Evolutionary conservation across 2,888 invertebrate species (phyloP).

Genomic region (Crossocerus cetratus): DNA sequence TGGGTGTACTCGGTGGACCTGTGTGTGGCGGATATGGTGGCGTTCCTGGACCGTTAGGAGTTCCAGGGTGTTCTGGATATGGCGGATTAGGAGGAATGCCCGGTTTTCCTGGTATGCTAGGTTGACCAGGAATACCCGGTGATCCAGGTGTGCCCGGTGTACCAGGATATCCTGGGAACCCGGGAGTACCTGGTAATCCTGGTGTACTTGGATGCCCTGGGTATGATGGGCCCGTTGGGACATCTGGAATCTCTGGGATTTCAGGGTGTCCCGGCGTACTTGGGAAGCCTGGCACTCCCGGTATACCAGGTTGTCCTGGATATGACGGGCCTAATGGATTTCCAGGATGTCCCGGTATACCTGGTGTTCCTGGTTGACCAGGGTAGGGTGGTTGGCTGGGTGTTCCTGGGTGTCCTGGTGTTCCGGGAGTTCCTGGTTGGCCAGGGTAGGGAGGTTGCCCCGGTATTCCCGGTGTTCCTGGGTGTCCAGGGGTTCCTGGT

Average conservation of each 20-base stretch:
- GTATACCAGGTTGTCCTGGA: slow-evolving; percentile 24
- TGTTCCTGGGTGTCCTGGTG: slow-evolving; percentile 10
- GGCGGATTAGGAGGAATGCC: neutral
- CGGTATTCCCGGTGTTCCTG: slow-evolving; percentile 39
- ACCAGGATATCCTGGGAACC: slow-evolving; percentile 46
- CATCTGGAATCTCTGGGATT: neutral
- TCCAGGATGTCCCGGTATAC: slow-evolving; percentile 61
- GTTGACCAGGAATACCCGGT: neutral
- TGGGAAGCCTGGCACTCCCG: slow-evolving; percentile 53
- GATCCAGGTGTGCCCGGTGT: slow-evolving; percentile 49
- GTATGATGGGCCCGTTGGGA: neutral
- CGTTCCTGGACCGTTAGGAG: slow-evolving; percentile 37
- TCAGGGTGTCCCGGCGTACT: neutral
- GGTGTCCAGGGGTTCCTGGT: slow-evolving; percentile 25
- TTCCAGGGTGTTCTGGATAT: slow-evolving; percentile 11
- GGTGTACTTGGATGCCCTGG: neutral
- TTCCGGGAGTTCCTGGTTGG: neutral
- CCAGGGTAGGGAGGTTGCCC: slow-evolving; percentile 32
- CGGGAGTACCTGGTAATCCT: slow-evolving; percentile 46
- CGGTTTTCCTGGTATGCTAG: neutral
- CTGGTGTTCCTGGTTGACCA: slow-evolving; percentile 53
- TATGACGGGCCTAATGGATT: neutral
- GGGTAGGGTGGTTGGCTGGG: slow-evolving; percentile 27
- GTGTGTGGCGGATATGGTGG: slow-evolving; percentile 42
- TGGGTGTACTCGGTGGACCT: neutral